Evolutionary conservation across 2,797 vertebrate species (phyloP), one percentile per base, ranked within the genome.

Genomic region (Xenentodon cancila): DNA sequence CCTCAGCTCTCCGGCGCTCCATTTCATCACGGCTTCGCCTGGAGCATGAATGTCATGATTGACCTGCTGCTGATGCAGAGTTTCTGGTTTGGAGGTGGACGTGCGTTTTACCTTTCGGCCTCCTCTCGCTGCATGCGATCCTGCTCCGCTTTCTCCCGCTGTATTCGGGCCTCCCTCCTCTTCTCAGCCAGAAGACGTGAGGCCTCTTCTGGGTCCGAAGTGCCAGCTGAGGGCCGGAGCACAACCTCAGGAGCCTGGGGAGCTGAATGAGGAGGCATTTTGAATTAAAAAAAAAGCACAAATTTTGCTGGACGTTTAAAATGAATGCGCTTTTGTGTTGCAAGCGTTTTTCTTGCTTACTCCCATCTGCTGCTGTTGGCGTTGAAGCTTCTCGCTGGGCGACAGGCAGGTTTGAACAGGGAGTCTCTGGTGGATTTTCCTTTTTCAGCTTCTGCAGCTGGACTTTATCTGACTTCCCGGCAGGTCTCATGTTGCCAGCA

Each of bases 101-200:
- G 1, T 46, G 47, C 17, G 44, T 18, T 27, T 56, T 64, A 88
- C 88, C 84, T 81, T 12, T 87, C 77, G 0, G 51, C 71, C 64
- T 88, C 87, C 67, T 85, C 88, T 56, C 55, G 75, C 55, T 94
- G 93, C 50, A 81, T 87, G 21, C 87, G 91, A 79, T 96, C 95
- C 64, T 92, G 91, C 56, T 96, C 95, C 53, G 97, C 96, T 58
- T 86, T 93, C 68, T 98, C 96, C 62, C 95, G 90, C 68, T 95
- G 95, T 52, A 96, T 91, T 44, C 96, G 94, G 40, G 97, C 96
- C 55, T 96, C 93, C 64, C 93, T 92, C 56, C 97, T 94, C 87
- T 94, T 98, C 73, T 98, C 97, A 9, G 95, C 79, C 56, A 98
- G 91, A 55, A 97, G 83, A 71, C 96, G 94, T 0, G 93, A 94